Evolutionary conservation across 2,797 vertebrate species (phyloP), one percentile per base, ranked within the genome.

Genomic region (Enteromius radiatus): DNA sequence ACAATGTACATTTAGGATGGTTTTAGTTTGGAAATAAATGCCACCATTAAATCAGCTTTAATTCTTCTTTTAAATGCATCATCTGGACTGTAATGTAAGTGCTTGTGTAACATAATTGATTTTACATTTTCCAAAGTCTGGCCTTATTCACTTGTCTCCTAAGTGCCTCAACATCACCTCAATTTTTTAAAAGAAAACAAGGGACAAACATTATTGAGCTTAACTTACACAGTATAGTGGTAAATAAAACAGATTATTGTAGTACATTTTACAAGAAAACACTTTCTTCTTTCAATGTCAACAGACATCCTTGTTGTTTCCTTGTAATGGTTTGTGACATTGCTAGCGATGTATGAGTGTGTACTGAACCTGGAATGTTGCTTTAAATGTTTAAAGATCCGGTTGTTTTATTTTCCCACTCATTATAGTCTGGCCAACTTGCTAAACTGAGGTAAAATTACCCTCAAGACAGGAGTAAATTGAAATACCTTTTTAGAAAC

Each of bases 401-500:
- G 8, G 31, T 56, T 56, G 52, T 67, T 67, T 65, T 67, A 38
- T 26, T 15, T 26, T 31, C n/a, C n/a, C 41, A 3, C 14, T 47
- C 43, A 28, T 26, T 26, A 19, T 43, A 26, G 41, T 47, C 41
- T 49, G 7, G 7, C 23, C 64, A 21, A 38, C 33, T 38, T 36
- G 8, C 43, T 49, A 45, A 49, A 28, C 69, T 19, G 26, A 28
- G 26, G 41, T 36, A 49, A 63, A 81, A 49, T 47, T 31, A 26
- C 43, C 12, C 54, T 33, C 19, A n/a, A 41, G 43, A 43, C 54
- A 17, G 23, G 33, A 41, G 47, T 41, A 56, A 41, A 68, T 43
- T 74, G 56, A 81, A 71, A 70, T 31, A 56, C 59, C 67, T 71
- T 64, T 73, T 38, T 45, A 15, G 5, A 41, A 71, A 82, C 36